These are phyloP conservation scores for Gryon sp. DNA, from an alignment of 1,140 invertebrate genomes.

Conservation along the genomic window DNA sequence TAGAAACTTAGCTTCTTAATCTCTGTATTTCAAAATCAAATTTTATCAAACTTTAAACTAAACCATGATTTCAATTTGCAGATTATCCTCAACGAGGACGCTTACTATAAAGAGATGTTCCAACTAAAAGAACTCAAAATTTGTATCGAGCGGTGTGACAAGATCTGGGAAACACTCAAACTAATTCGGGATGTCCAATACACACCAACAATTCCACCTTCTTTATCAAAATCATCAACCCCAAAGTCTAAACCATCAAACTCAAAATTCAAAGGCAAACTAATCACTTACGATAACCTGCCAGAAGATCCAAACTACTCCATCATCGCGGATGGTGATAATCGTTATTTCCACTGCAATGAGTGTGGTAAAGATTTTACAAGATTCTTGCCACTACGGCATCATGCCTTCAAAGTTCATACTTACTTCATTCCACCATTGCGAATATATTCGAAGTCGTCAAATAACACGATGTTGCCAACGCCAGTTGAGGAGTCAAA, in stretches of 20 bases:
- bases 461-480: too few species aligned
- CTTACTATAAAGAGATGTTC: constrained; percentile 55
- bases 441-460: too few species aligned
- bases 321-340: constrained; percentile 59
- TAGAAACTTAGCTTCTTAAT: too few species aligned
- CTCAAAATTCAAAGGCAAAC: too few species aligned
- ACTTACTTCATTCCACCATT: constrained; percentile 60
- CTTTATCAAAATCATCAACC: not conserved
- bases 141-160: constrained; percentile 71
- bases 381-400: constrained; percentile 58
- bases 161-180: constrained; percentile 75
- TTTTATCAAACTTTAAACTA: not conserved
- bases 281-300: too few species aligned
- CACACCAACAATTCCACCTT: not conserved
- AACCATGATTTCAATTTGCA: constrained; percentile 22
- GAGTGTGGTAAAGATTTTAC: constrained; percentile 70
- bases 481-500: too few species aligned
- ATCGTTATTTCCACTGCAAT: constrained; percentile 67
- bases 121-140: constrained; percentile 66
- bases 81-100: constrained; percentile 31
- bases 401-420: constrained; percentile 69
- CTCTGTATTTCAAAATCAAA: too few species aligned
- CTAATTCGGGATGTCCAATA: constrained; percentile 67
- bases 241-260: not conserved
- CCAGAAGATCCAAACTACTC: constrained; percentile 10